Evolutionary conservation across 2,113 vertebrate species (phyloP).

Genomic region (Pseudorectes ferrugineus): DNA sequence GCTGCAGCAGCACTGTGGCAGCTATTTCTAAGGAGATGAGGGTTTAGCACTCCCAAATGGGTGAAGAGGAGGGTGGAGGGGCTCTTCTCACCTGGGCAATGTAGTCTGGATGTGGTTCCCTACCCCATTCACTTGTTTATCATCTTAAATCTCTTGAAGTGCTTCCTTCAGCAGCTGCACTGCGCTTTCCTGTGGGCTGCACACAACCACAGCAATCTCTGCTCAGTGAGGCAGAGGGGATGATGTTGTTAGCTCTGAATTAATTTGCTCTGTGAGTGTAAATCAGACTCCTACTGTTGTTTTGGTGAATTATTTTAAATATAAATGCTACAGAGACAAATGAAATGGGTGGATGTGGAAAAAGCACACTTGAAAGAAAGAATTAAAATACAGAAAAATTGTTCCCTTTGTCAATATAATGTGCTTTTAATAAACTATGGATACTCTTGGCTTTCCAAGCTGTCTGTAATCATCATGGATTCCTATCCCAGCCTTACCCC

Average conservation of each 20-base stretch:
- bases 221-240: constrained; percentile 12
- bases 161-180: background rate
- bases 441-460: background rate
- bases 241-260: constrained; percentile 57
- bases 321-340: background rate
- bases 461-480: background rate
- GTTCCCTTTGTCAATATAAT: background rate
- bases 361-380: background rate
- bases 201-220: background rate
- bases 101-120: background rate
- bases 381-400: background rate
- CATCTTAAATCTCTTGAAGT: background rate
- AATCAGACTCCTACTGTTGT: constrained; percentile 39
- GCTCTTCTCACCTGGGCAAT: background rate
- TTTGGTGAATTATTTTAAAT: constrained; percentile 19
- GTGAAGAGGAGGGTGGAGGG: background rate
- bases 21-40: background rate
- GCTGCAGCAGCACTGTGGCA: background rate
- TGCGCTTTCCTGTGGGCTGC: background rate
- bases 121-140: background rate
- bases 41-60: background rate
- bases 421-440: background rate
- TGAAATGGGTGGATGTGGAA: background rate
- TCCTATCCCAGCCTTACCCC: background rate
- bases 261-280: constrained; percentile 57